Evolutionary conservation across 2,888 invertebrate species (phyloP), one percentile per base, ranked within the genome.

Genomic region (Harpalus rubripes): DNA sequence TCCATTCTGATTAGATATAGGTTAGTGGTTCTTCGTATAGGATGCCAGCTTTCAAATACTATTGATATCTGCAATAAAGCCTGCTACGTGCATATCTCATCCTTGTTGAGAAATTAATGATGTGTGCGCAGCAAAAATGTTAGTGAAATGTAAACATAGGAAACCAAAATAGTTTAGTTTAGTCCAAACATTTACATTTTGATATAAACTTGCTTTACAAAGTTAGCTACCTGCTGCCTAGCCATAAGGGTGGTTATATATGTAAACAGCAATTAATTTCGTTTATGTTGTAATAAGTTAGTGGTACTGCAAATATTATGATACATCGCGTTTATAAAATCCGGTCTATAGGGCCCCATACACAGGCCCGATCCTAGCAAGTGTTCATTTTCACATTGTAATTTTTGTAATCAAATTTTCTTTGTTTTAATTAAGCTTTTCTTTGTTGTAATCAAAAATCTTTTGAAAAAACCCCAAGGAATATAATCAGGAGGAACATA

Each of bases 221-320:
- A 78, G 58, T 78, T 78, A 68, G 68, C 15, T 78, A 78, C 16
- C 15, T 76, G 16, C 76, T 76, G 16, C 74, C 74, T 52, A 56
- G 56, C 78, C 58, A 78, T 56, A 76, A 58, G 78, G 78, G 58
- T 41, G 78, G 78, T 32, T 78, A 78, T 78, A 32, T 15, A 32
- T 78, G 78, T 78, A 78, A 78, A 78, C 58, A 78, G 32, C 78
- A 78, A 78, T 78, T 78, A 78, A 78, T 78, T 78, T 78, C 56
- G 59, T 78, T 58, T 78, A 58, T 78, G 78, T 58, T 78, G 58
- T 56, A 78, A 78, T 59, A 78, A 78, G 15, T 78, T 78, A 78
- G 15, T 58, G 78, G 26, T 15, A 78, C 78, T 39, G 32, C 78
- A 78, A 78, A 78, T 56, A 78, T 78, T 78, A 32, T 59, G 59